Conservation (phyloP, 2,113 vertebrate genomes). For the Pygoscelis antarcticus region DNA sequence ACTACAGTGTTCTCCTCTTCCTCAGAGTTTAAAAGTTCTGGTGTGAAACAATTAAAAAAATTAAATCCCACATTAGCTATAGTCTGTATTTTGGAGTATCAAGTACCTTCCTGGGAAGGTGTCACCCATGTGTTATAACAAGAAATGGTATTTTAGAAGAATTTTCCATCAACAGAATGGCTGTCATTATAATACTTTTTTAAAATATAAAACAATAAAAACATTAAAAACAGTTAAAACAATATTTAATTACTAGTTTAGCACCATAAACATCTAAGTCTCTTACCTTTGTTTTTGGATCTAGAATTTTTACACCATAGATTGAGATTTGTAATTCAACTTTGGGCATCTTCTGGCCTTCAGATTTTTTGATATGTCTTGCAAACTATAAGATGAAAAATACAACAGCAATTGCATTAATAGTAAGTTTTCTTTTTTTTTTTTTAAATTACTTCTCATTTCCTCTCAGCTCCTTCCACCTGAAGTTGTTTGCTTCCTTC, state of each 20-base stretch:
- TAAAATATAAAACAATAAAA: background rate
- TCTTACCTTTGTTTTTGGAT: slow-evolving; percentile 94
- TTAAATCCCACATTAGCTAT: background rate
- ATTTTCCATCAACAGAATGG: background rate
- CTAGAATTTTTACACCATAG: slow-evolving; percentile 97
- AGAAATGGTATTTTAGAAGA: background rate
- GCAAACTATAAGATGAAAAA: slow-evolving; percentile 84
- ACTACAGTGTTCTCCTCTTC: background rate
- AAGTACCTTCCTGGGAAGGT: background rate
- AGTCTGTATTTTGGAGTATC: background rate
- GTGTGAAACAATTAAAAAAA: background rate
- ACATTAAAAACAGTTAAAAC: background rate
- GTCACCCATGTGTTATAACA: background rate
- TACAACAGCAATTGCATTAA: background rate
- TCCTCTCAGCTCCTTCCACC: background rate
- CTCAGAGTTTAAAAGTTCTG: background rate
- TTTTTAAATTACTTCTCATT: background rate
- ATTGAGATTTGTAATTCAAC: slow-evolving; percentile 98
- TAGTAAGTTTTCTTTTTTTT: background rate
- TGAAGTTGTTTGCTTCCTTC: background rate
- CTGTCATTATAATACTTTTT: background rate
- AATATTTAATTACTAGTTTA: background rate
- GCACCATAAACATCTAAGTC: accelerated
- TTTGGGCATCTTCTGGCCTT: slow-evolving; percentile 95
- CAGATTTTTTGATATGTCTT: slow-evolving; percentile 98